Percentiles rank a stretch among this genome's conserved stretches.
Evolutionary conservation across 2,113 vertebrate genomes (phyloP).

Genomic region (Bambusicola thoracicus): DNA sequence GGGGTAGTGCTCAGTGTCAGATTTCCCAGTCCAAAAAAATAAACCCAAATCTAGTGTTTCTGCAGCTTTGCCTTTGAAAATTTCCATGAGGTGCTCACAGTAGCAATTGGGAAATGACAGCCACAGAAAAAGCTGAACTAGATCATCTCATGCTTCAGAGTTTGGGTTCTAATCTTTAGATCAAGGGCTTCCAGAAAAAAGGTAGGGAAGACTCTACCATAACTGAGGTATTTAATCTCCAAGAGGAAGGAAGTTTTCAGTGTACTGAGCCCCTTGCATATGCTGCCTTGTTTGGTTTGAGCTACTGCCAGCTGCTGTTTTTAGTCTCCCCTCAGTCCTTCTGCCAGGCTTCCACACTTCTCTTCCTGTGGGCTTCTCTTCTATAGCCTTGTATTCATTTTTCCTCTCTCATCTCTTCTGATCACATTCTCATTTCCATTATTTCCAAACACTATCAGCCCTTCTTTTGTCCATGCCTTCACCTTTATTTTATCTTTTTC

Average conservation of each 20-base stretch:
- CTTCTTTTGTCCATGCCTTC: neutral
- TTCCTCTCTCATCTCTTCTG: neutral
- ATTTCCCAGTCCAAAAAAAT: neutral
- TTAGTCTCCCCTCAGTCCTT: constrained; percentile 41
- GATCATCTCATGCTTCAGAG: neutral
- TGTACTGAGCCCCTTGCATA: constrained; percentile 28
- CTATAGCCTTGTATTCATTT: constrained; percentile 16
- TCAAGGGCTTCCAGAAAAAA: neutral
- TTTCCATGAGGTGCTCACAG: neutral
- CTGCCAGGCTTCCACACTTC: constrained; percentile 39
- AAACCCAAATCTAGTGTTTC: neutral
- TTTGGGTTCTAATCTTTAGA: neutral
- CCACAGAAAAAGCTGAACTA: neutral
- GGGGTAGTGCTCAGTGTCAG: neutral
- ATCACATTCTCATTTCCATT: neutral
- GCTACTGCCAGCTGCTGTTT: constrained; percentile 53
- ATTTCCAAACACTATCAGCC: neutral
- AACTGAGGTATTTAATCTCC: constrained; percentile 7
- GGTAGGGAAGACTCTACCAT: neutral
- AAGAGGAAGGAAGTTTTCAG: constrained; percentile 43
- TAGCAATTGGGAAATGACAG: neutral
- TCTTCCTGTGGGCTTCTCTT: constrained; percentile 3
- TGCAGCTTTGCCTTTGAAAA: neutral
- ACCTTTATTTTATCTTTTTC: neutral
- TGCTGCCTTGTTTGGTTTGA: constrained; percentile 60